Evolutionary conservation across 1,140 invertebrate genomes (phyloP), one percentile per base, ranked within the genome.

Genomic region (Diorhabda carinulata): DNA sequence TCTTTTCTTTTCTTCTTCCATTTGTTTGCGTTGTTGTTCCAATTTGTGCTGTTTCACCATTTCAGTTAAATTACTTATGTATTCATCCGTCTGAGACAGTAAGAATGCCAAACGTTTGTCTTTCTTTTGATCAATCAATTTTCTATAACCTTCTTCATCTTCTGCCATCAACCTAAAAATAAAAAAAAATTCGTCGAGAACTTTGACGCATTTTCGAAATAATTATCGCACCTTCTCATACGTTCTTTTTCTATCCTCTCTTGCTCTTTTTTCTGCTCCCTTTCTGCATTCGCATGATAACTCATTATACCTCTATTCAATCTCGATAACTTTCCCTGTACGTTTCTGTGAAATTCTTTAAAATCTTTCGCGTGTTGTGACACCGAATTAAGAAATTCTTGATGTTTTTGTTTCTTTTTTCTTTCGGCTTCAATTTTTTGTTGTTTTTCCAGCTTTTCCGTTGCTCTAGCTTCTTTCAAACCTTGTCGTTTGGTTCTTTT

Each of bases 111-210:
- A 84, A 67, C 98, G 91, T 82, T 98, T 98, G 83, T 99, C 98
- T 89, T 99, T 99, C 89, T 99, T 99, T 81, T 99, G 96, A 90
- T 99, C 98, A 78, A 99, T 98, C 58, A 99, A 88, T 82, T 99
- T 98, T 74, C 98, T 86, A 82, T 95, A 95, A 67, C 94, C 94
- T 81, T 96, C 94, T 85, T 96, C 94, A 83, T 96, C 94, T 81
- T 96, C 93, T 44, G 94, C 96, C 97, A 99, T 99, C 56, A 99
- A 86, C 76, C 72, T 70, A 10, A 62, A 43, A 25, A 71, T 43
- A 40, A 47, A n/a, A 10, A 66, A 43, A 57, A 41, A 25, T 25
- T 25, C 25, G 25, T 25, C 25, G 25, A 43, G 25, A 25, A 25
- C 2, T 25, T 25, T 25, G 25, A 25, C 25, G 25, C 25, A 25